phyloP scores from a whole-genome alignment of 2,888 invertebrate species.

The Mythimna loreyi region DNA sequence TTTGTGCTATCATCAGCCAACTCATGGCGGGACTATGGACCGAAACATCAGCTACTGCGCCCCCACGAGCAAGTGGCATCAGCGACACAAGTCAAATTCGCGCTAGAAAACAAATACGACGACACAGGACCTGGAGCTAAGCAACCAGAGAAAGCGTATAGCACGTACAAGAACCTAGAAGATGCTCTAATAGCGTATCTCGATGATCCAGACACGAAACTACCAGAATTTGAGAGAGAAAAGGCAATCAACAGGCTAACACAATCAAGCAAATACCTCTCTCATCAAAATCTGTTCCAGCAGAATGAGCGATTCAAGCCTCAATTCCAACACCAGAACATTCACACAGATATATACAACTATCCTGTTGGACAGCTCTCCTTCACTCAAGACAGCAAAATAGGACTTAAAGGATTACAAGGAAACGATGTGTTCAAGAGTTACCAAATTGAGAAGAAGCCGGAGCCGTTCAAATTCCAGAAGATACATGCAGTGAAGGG shows the following conservation, averaged over 20 bases:
- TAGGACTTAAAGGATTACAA: slow-evolving; percentile 1
- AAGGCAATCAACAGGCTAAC: slow-evolving; percentile 72
- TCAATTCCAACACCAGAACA: slow-evolving; percentile 14
- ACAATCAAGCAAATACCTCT: slow-evolving; percentile 36
- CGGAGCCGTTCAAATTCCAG: slow-evolving; percentile 67
- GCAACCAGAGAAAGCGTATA: slow-evolving; percentile 78
- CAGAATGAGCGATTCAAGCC: slow-evolving; percentile 71
- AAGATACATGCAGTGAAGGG: slow-evolving; percentile 68
- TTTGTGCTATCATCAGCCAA: slow-evolving; percentile 64
- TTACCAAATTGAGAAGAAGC: slow-evolving; percentile 28
- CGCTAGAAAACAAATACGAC: slow-evolving; percentile 86
- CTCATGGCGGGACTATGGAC: slow-evolving; percentile 39
- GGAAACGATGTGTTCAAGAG: slow-evolving; percentile 13
- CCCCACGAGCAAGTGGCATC: slow-evolving; percentile 71
- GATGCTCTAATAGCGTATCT: slow-evolving; percentile 81
- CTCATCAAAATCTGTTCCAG: slow-evolving; percentile 57
- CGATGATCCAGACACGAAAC: slow-evolving; percentile 83
- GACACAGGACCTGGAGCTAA: slow-evolving; percentile 87
- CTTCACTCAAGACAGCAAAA: slow-evolving; percentile 20
- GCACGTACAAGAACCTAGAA: slow-evolving; percentile 79
- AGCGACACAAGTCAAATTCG: slow-evolving; percentile 82
- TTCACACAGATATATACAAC: slow-evolving; percentile 7
- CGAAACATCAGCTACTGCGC: slow-evolving; percentile 1
- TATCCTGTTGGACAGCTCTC: slow-evolving; percentile 24
- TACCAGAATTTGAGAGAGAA: slow-evolving; percentile 78